These are phyloP conservation scores for Fratercula arctica DNA, from an alignment of 2,797 vertebrate genomes.

Conservation along the genomic window DNA sequence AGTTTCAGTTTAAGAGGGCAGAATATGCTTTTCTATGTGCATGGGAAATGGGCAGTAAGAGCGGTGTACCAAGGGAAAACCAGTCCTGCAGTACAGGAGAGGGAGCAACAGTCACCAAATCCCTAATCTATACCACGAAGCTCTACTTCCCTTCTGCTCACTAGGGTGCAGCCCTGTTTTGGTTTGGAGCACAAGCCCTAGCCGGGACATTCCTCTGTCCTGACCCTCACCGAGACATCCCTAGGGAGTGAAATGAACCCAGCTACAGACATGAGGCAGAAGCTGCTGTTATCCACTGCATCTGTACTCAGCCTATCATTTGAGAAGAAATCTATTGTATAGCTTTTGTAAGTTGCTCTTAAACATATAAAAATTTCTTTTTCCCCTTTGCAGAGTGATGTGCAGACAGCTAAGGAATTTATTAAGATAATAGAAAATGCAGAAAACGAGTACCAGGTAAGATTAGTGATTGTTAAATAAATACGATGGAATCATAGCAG, in stretches of 20 bases:
- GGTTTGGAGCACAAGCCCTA: not conserved
- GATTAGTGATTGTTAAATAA: not conserved
- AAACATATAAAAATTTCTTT: not conserved
- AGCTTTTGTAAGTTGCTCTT: not conserved
- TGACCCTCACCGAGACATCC: not conserved
- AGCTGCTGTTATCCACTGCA: not conserved
- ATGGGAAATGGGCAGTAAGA: not conserved
- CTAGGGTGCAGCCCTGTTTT: slow-evolving; percentile 4
- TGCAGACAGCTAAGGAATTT: slow-evolving; percentile 92
- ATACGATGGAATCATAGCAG: not conserved
- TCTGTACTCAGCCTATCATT: not conserved
- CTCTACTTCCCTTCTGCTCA: not conserved
- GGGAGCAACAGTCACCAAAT: not conserved
- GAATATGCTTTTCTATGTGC: not conserved
- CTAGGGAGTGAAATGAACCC: not conserved
- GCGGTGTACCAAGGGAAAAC: not conserved
- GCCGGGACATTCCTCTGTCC: fast-evolving
- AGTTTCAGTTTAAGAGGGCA: not conserved
- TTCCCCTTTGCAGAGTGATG: slow-evolving; percentile 82
- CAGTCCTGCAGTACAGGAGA: not conserved
- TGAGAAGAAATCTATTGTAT: not conserved
- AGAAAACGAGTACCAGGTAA: slow-evolving; percentile 95
- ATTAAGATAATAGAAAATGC: slow-evolving; percentile 93
- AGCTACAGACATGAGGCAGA: not conserved
- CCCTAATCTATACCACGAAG: fast-evolving